These are phyloP conservation scores for Muscicapa comitata DNA, from an alignment of 2,797 vertebrate genomes.

Conservation along the genomic window DNA sequence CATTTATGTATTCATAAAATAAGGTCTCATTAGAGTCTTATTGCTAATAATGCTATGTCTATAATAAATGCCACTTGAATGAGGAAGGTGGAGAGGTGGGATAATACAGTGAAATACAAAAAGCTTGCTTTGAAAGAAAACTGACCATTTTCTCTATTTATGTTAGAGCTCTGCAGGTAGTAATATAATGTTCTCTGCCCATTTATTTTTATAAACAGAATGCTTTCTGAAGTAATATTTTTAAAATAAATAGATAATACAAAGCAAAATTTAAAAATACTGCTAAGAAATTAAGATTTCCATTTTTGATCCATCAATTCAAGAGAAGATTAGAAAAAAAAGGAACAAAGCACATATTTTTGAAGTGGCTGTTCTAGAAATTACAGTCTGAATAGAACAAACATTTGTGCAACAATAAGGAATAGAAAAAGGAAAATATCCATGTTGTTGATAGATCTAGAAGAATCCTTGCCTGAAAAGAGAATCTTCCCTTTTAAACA, in stretches of 20 bases:
- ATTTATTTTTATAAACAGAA: slow-evolving; percentile 23
- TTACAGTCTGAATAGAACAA: not conserved
- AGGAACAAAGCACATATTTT: not conserved
- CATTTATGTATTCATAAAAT: not conserved
- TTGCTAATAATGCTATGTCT: not conserved
- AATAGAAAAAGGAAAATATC: not conserved
- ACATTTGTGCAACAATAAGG: not conserved
- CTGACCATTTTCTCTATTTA: not conserved
- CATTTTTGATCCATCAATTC: not conserved
- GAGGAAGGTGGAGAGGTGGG: not conserved
- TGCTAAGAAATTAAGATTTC: not conserved
- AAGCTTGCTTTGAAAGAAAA: slow-evolving; percentile 11
- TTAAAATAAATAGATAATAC: not conserved
- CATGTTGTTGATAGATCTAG: fast-evolving
- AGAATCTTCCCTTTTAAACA: not conserved
- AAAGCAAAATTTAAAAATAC: not conserved
- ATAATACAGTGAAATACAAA: not conserved
- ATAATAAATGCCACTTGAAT: not conserved
- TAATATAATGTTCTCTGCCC: not conserved
- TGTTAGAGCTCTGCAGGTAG: not conserved
- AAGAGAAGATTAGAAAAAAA: not conserved
- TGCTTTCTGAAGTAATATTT: not conserved
- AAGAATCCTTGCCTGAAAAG: not conserved
- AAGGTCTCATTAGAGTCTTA: not conserved
- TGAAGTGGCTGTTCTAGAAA: not conserved